phyloP scores from a whole-genome alignment of 2,888 invertebrate genomes.

The Drosophila birchii region DNA sequence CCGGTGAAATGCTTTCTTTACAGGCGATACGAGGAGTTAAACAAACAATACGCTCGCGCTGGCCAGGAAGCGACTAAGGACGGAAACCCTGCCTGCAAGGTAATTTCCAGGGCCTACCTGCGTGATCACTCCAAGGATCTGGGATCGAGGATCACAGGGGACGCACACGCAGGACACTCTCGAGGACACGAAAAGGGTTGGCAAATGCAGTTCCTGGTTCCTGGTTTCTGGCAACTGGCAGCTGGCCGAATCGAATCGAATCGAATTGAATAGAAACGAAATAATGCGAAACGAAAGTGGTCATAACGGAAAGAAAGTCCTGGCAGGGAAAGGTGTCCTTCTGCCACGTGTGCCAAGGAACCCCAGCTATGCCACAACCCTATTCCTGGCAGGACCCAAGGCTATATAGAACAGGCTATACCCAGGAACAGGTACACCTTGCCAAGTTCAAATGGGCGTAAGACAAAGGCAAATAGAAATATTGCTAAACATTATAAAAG shows the following conservation, averaged over 20 bases:
- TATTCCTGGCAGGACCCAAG: not conserved
- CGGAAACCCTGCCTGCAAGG: conserved; percentile 22
- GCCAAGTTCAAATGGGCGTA: not conserved
- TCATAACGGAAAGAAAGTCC: conserved; percentile 45
- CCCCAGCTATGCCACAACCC: not conserved
- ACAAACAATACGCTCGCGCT: conserved; percentile 39
- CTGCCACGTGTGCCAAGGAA: conserved; percentile 32
- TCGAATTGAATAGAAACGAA: conserved; percentile 7
- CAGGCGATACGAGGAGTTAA: conserved; percentile 32
- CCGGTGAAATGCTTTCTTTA: conserved; percentile 69
- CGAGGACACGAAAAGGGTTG: conserved; percentile 43
- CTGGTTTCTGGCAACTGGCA: conserved; percentile 20
- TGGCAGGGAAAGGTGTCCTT: conserved; percentile 21
- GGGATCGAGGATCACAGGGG: conserved; percentile 21
- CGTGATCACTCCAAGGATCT: conserved; percentile 39
- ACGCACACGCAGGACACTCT: conserved; percentile 18
- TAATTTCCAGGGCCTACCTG: conserved; percentile 40
- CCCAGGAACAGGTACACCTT: not conserved
- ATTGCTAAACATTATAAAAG: too few relatives aligned
- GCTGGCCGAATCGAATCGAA: conserved; percentile 32
- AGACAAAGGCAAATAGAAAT: too few relatives aligned
- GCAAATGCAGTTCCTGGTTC: conserved; percentile 4
- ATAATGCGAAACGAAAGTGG: conserved; percentile 39
- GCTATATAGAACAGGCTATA: not conserved
- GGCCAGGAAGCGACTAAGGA: conserved; percentile 11